A percentile compares a stretch with the other conserved stretches of the same genome.
phyloP scores from a whole-genome alignment of 1,140 invertebrate genomes.

The Phocides pigmalion region DNA sequence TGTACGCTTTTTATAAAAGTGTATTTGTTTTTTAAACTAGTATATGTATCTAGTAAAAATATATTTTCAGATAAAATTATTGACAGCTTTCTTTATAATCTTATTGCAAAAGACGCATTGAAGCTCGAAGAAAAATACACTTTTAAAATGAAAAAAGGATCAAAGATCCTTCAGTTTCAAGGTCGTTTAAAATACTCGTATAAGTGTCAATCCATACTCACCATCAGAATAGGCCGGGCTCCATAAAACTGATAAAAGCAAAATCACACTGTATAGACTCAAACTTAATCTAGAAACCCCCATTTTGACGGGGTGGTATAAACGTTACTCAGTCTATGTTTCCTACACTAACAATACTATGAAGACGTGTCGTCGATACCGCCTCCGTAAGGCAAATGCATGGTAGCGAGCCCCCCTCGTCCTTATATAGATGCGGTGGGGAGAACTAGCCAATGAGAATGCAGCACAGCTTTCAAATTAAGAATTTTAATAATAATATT shows the following conservation, averaged over 20 bases:
- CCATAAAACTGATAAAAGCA: constrained; percentile 70
- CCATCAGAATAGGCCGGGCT: constrained; percentile 59
- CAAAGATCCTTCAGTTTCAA: no score
- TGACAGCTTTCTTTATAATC: no score
- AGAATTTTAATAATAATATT: constrained; percentile 35
- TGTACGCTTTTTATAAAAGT: no score
- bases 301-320: constrained; percentile 62
- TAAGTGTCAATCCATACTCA: constrained; percentile 47
- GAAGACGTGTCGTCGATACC: constrained; percentile 47
- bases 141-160: neutral
- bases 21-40: no score
- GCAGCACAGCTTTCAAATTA: constrained; percentile 30
- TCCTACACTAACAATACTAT: constrained; percentile 59
- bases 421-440: constrained; percentile 63
- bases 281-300: constrained; percentile 68
- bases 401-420: constrained; percentile 8
- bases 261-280: constrained; percentile 60
- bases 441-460: constrained; percentile 19
- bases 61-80: no score
- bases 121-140: neutral
- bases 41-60: no score
- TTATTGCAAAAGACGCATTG: no score
- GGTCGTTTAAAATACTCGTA: no score
- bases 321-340: constrained; percentile 62
- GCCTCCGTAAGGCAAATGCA: constrained; percentile 62